phyloP scores from a whole-genome alignment of 2,113 vertebrate genomes.

The Aplodontia rufa region DNA sequence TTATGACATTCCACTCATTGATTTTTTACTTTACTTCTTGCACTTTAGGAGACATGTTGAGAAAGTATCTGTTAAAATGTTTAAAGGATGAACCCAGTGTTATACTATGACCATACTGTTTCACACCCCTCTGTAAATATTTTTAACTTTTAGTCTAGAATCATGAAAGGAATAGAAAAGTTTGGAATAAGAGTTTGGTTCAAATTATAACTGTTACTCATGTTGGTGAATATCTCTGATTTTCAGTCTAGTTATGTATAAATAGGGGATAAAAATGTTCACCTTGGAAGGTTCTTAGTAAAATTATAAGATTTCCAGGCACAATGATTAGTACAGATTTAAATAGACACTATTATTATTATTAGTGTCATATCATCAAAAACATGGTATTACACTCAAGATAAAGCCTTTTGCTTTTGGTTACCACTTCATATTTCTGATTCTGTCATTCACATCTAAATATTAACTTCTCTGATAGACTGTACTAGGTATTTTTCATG shows the following conservation, averaged over 20 bases:
- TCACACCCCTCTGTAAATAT: not conserved
- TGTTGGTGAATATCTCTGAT: not conserved
- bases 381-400: not conserved
- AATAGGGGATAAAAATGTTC: not conserved
- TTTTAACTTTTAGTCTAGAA: constrained; percentile 16
- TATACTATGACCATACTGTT: not conserved
- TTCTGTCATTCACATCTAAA: constrained; percentile 9
- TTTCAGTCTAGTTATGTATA: constrained; percentile 21
- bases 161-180: constrained; percentile 23
- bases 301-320: constrained; percentile 17
- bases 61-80: too few species aligned
- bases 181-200: not conserved
- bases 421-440: constrained; percentile 24
- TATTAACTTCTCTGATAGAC: constrained; percentile 33
- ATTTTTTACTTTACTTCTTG: too few species aligned
- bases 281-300: not conserved
- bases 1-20: too few species aligned
- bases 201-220: constrained; percentile 11
- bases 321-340: not conserved
- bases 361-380: constrained; percentile 21
- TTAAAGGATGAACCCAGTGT: constrained; percentile 33
- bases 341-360: constrained; percentile 12
- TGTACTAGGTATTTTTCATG: constrained; percentile 8
- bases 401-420: constrained; percentile 23
- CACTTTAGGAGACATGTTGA: too few species aligned